A percentile compares a stretch with the other conserved stretches of the same genome.
phyloP scores from a whole-genome alignment of 2,888 invertebrate genomes.

The Zygaena filipendulae region DNA sequence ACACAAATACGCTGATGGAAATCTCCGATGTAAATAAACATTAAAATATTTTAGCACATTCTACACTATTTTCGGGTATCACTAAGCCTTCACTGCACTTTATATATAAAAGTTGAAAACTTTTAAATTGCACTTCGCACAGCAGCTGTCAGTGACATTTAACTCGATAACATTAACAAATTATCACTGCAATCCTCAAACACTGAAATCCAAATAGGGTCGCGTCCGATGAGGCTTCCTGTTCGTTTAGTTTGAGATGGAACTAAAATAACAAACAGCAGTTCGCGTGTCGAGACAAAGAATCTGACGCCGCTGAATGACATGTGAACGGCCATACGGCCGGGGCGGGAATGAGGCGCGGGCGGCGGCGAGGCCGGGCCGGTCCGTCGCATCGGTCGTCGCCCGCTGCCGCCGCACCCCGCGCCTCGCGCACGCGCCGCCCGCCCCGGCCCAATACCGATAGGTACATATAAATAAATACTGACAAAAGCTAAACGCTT shows the following conservation, averaged over 20 bases:
- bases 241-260: too few relatives aligned
- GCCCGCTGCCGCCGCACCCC: slow-evolving; percentile 28
- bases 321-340: slow-evolving; percentile 35
- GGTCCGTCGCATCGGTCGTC: slow-evolving; percentile 32
- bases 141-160: too few relatives aligned
- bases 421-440: slow-evolving; percentile 36
- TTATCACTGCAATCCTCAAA: slow-evolving; percentile 59
- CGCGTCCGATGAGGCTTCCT: slow-evolving; percentile 22
- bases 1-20: too few relatives aligned
- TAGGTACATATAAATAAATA: neutral
- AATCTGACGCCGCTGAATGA: slow-evolving; percentile 17
- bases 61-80: too few relatives aligned
- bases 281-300: slow-evolving; percentile 45
- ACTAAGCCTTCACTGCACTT: slow-evolving; percentile 5
- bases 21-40: too few relatives aligned
- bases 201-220: slow-evolving; percentile 57
- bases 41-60: too few relatives aligned
- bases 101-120: too few relatives aligned
- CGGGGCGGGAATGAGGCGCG: slow-evolving; percentile 49
- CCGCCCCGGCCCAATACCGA: slow-evolving; percentile 32
- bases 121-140: too few relatives aligned
- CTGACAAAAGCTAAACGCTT: too few relatives aligned
- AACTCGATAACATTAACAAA: too few relatives aligned
- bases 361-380: slow-evolving; percentile 29
- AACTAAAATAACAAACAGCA: slow-evolving; percentile 48